These are phyloP conservation scores for Centroberyx gerrardi DNA, from an alignment of 2,797 vertebrate genomes.

Conservation along the genomic window DNA sequence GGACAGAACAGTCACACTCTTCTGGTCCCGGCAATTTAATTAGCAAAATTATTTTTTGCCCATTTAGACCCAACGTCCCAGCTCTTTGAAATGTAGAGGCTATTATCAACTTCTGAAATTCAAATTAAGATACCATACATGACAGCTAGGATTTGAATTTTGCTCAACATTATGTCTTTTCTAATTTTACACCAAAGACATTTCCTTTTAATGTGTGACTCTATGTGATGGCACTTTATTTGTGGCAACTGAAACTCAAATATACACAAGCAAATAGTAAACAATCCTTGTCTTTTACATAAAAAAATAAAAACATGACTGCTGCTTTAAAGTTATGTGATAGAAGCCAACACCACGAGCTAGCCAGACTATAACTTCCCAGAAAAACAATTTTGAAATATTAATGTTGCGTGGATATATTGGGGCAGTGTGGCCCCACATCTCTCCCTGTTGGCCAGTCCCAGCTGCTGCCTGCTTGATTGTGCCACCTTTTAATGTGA, in stretches of 20 bases:
- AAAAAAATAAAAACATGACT: conserved; percentile 32
- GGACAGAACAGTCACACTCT: not conserved
- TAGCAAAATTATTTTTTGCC: conserved; percentile 1
- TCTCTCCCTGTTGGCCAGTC: conserved; percentile 71
- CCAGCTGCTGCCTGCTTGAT: conserved; percentile 70
- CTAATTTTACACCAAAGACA: not conserved
- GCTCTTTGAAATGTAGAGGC: not conserved
- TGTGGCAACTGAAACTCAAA: not conserved
- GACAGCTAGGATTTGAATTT: not conserved
- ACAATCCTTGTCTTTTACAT: conserved; percentile 12
- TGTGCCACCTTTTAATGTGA: conserved; percentile 65
- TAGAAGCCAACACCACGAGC: conserved; percentile 46
- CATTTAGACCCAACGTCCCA: not conserved
- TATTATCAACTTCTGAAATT: too few relatives aligned
- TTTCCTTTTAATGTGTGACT: not conserved
- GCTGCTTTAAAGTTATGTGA: conserved; percentile 43
- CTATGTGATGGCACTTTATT: not conserved
- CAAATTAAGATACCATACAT: not conserved
- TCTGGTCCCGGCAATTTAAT: not conserved
- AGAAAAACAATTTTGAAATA: conserved; percentile 78
- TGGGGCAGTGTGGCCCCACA: conserved; percentile 65
- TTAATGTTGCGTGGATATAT: conserved; percentile 78
- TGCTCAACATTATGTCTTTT: not conserved
- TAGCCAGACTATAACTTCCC: conserved; percentile 61
- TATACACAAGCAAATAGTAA: conserved; percentile 3